Percentiles rank a stretch among this genome's conserved stretches.
These are phyloP conservation scores for Esox masquinongy DNA, from an alignment of 2,797 vertebrate species.

Conservation along the genomic window DNA sequence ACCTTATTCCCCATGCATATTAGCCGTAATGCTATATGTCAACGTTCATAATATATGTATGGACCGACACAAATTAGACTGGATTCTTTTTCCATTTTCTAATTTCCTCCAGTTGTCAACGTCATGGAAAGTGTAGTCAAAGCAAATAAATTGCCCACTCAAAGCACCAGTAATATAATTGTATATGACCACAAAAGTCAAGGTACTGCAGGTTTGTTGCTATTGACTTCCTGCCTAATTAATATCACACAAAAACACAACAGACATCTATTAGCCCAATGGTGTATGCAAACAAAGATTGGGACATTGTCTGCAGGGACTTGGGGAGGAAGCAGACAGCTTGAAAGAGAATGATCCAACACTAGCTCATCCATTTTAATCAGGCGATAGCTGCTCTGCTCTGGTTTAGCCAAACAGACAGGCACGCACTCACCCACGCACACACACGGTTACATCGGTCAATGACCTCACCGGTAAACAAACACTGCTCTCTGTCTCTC, in stretches of 20 bases:
- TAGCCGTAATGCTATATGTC: background rate
- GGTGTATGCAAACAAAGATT: slow-evolving; percentile 15
- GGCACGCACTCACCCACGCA: background rate
- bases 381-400: slow-evolving; percentile 24
- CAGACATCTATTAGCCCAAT: slow-evolving; percentile 5
- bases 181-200: background rate
- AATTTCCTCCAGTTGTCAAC: slow-evolving; percentile 13
- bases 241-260: slow-evolving; percentile 3
- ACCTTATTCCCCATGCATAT: background rate
- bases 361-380: slow-evolving; percentile 49
- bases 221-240: slow-evolving; percentile 24
- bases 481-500: slow-evolving; percentile 17
- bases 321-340: background rate
- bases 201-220: slow-evolving; percentile 21
- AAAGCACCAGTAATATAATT: slow-evolving; percentile 4
- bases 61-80: background rate
- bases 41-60: slow-evolving; percentile 5
- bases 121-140: slow-evolving; percentile 8
- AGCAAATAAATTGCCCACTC: slow-evolving; percentile 16
- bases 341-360: background rate
- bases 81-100: slow-evolving; percentile 19
- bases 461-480: slow-evolving; percentile 26
- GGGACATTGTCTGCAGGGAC: slow-evolving; percentile 3
- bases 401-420: background rate
- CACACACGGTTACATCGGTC: background rate